Evolutionary conservation across 2,888 invertebrate genomes (phyloP), one percentile per base, ranked within the genome.

Genomic region (Tineola bisselliella): DNA sequence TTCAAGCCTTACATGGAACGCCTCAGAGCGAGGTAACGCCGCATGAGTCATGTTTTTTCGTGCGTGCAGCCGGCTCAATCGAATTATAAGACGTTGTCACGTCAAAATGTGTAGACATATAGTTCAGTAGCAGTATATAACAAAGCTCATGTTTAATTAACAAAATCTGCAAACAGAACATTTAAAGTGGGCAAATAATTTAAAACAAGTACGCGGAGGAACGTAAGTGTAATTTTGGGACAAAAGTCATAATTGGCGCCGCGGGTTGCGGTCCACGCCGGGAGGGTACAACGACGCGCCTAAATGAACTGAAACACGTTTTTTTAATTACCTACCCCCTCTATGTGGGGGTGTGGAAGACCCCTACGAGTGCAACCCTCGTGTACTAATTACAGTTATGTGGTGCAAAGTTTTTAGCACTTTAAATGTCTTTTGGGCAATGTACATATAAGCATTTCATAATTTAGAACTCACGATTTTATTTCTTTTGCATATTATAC

Each of bases 291-390:
- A 70, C 69, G 74, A 71, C 59, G 19, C 59, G 17, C 59, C 8
- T 13, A 59, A 79, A 84, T 83, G 81, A 83, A 84, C 77, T 83
- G 82, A 75, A 82, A 81, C 83, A 84, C 76, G 79, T 84, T 84
- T 84, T 84, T 84, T 83, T 83, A 84, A 84, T 84, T 84, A 80
- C 84, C 74, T 10, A 38, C 15, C 44, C 44, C 44, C 10, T 10
- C 13, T 10, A 13, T 38, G 30, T 15, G 13, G 12, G 31, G 19
- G 5, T 48, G 25, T 25, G 25, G 25, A 25, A 25, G 2, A 25
- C 25, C 60, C 18, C 25, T n/a, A 44, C 33, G 13, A 60, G 13
- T 44, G 31, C 15, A 17, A 44, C 60, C 58, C 58, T 15, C 38
- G n/a, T 38, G 10, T 38, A 38, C 11, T 38, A 38, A 38, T 38